phyloP scores from a whole-genome alignment of 2,888 invertebrate species.

The Xestobium rufovillosum region DNA sequence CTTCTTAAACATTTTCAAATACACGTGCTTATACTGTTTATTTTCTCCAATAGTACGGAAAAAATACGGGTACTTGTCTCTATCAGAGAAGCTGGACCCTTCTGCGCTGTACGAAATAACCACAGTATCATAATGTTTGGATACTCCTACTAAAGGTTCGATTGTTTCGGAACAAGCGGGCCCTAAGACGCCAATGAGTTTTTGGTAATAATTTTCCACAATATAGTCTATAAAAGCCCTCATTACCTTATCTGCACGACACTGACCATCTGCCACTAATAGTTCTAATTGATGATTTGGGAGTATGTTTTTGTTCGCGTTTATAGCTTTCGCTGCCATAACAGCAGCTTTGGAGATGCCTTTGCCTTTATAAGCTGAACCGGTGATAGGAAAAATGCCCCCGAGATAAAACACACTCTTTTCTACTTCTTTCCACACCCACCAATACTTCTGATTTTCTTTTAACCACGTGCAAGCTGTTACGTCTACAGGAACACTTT shows the following conservation, averaged over 20 bases:
- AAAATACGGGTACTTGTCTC: constrained; percentile 66
- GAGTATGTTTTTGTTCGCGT: constrained; percentile 50
- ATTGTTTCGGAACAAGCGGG: constrained; percentile 78
- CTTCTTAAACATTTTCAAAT: constrained; percentile 51
- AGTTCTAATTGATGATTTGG: constrained; percentile 54
- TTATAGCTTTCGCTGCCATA: constrained; percentile 58
- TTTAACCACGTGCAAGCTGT: constrained; percentile 64
- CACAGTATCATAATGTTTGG: constrained; percentile 62
- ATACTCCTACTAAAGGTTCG: constrained; percentile 69
- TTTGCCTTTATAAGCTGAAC: constrained; percentile 51
- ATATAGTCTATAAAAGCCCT: constrained; percentile 67
- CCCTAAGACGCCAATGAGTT: constrained; percentile 65
- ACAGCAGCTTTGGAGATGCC: constrained; percentile 54
- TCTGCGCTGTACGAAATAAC: constrained; percentile 75
- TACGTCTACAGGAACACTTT: constrained; percentile 33
- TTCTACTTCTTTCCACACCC: constrained; percentile 41
- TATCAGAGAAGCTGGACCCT: constrained; percentile 62
- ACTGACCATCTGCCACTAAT: constrained; percentile 56
- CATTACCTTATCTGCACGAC: constrained; percentile 66
- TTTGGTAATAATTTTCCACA: constrained; percentile 46
- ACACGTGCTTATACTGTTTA: constrained; percentile 61
- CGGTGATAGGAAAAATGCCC: constrained; percentile 63
- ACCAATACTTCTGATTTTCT: constrained; percentile 43
- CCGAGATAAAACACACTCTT: constrained; percentile 50
- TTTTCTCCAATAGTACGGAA: constrained; percentile 75